Base-by-base conservation (phyloP, 2,113 vertebrate species). In the Excalfactoria chinensis region DNA sequence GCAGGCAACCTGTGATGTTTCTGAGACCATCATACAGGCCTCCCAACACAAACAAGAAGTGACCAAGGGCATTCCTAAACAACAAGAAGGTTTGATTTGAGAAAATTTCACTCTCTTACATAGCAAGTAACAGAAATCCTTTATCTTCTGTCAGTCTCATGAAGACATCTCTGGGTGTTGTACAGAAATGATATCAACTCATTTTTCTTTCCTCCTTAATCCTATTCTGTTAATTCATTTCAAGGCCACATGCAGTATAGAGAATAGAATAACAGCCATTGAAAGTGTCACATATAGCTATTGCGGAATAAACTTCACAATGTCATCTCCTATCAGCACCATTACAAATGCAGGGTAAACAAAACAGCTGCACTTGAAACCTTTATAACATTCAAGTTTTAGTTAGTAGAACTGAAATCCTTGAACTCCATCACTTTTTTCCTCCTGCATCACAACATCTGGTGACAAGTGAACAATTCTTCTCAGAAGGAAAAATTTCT, bases 1-100 rank as follows among this genome's bases (percentile, higher is more conserved):
- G 28, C 35, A 46, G 37, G 25, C 13, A 73, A 30, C 13, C 15
- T 30, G 1, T 0, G 0, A 6, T 4, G 19, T 14, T 37, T 43
- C 32, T n/a, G 20, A 26, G 14, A 35, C 9, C 3, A 40, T n/a
- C 51, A 43, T 34, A 35, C 60, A 71, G 34, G 7, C 18, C 15
- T 40, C 76, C 23, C 40, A 86, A 9, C 10, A 63, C 13, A 87
- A 11, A 76, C 5, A 37, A 48, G 48, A 37, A 55, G 11, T 0
- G 0, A 17, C 28, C 35, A 30, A 32, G 26, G n/a, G 3, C 15
- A 6, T 11, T 69, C 23, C 41, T 48, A 48, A 18, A 13, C 9
- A 78, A 34, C 1, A 4, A 25, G 2, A 44, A 34, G 8, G 23
- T 37, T 67, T 88, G 15, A 56, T 58, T 76, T 75, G 56, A 77